Percentiles rank a stretch among this genome's conserved stretches.
Conservation (phyloP, 2,888 invertebrate genomes). For the Epistrophe eligans region DNA sequence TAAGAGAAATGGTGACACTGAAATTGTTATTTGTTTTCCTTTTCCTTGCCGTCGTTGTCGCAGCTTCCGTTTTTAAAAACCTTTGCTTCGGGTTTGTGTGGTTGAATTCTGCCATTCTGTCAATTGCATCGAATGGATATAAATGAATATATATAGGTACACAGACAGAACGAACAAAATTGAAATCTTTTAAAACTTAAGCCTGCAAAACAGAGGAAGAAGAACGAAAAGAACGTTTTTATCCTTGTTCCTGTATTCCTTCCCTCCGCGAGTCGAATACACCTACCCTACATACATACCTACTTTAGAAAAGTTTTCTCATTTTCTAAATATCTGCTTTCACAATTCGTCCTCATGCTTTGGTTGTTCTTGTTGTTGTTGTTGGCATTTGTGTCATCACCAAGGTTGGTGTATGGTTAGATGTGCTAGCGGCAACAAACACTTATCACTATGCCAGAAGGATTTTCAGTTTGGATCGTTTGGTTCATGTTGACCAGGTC, state of each 20-base stretch:
- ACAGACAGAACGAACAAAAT: conserved; percentile 19
- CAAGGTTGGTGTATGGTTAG: conserved; percentile 14
- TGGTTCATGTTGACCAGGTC: conserved; percentile 45
- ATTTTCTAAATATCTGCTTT: conserved; percentile 51
- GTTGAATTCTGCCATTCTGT: conserved; percentile 35
- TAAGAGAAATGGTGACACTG: conserved; percentile 52
- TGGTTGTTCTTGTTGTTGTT: conserved; percentile 20
- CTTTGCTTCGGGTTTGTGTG: conserved; percentile 18
- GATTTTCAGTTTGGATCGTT: conserved; percentile 24
- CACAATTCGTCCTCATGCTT: not conserved
- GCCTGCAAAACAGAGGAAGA: not conserved
- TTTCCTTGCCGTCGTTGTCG: conserved; percentile 17
- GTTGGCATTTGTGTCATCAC: conserved; percentile 6
- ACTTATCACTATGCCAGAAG: conserved; percentile 35
- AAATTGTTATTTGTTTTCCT: conserved; percentile 65
- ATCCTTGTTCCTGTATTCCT: conserved; percentile 21
- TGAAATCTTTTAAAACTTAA: conserved; percentile 56
- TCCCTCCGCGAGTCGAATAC: not conserved
- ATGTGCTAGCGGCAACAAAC: conserved; percentile 37
- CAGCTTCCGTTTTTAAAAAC: not conserved
- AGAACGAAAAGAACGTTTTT: not conserved
- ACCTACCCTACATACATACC: not conserved
- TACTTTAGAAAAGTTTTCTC: conserved; percentile 67
- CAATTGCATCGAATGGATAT: conserved; percentile 55
- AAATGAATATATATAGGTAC: too few species aligned